These are phyloP conservation scores for Tragelaphus strepsiceros DNA, from an alignment of 2,113 vertebrate species.

Conservation along the genomic window DNA sequence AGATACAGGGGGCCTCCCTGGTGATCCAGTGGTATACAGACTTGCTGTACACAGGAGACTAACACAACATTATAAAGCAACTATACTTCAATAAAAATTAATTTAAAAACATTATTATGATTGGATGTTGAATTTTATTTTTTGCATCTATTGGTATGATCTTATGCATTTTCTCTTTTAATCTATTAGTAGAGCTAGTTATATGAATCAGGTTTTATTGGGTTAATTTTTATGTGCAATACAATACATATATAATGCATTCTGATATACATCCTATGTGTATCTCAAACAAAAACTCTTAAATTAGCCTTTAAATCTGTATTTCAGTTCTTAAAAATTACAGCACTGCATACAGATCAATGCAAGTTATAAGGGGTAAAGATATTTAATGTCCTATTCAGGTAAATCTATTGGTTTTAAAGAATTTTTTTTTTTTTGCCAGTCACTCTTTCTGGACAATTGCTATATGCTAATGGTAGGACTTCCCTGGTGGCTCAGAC, in stretches of 20 bases:
- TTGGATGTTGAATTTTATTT: background rate
- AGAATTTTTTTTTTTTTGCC: background rate
- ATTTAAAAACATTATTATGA: background rate
- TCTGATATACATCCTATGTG: background rate
- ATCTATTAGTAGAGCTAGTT: background rate
- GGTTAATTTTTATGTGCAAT: background rate
- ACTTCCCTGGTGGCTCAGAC: too few relatives aligned
- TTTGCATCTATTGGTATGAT: background rate
- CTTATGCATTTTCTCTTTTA: background rate
- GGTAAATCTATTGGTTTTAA: background rate
- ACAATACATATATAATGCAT: background rate
- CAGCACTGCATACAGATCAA: background rate
- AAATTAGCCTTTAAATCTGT: background rate
- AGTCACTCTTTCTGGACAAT: background rate
- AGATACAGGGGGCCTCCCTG: background rate
- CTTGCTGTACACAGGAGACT: background rate
- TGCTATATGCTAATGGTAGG: background rate
- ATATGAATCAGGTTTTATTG: background rate
- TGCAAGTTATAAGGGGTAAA: background rate
- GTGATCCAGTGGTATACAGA: background rate
- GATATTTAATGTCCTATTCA: background rate
- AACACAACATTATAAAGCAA: background rate
- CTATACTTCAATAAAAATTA: background rate
- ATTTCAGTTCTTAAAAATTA: constrained; percentile 21
- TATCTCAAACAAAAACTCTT: background rate